phyloP scores from a whole-genome alignment of 2,888 invertebrate genomes.

The Apotomis betuletana region DNA sequence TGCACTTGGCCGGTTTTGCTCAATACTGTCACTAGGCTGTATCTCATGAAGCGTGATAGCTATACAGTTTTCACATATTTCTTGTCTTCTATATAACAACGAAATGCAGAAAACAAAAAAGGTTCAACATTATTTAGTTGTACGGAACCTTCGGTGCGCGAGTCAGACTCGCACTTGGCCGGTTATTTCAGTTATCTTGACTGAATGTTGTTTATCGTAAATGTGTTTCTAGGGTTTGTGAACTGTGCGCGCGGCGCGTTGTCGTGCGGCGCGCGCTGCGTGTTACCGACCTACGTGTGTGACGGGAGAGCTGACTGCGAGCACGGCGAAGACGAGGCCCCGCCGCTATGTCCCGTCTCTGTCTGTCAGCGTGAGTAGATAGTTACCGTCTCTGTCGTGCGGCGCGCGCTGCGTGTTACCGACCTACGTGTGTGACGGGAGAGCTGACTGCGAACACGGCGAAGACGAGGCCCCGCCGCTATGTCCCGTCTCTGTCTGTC shows the following conservation, averaged over 20 bases:
- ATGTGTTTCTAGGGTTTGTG: conserved; percentile 50
- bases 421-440: conserved; percentile 75
- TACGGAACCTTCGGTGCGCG: too few relatives aligned
- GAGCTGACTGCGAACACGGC: conserved; percentile 62
- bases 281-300: conserved; percentile 72
- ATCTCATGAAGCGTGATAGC: too few relatives aligned
- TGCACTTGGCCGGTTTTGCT: too few relatives aligned
- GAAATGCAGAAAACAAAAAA: too few relatives aligned
- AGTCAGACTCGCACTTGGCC: too few relatives aligned
- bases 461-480: conserved; percentile 68
- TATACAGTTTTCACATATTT: too few relatives aligned
- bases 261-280: conserved; percentile 71
- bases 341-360: conserved; percentile 56
- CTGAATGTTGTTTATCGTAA: too few relatives aligned
- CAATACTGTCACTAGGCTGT: too few relatives aligned
- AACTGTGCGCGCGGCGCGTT: conserved; percentile 70
- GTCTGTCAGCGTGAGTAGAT: conserved; percentile 69
- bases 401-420: conserved; percentile 71
- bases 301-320: conserved; percentile 72
- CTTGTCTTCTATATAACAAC: too few relatives aligned
- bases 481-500: conserved; percentile 62
- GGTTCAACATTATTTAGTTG: too few relatives aligned
- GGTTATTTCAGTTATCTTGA: too few relatives aligned
- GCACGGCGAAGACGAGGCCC: conserved; percentile 66
- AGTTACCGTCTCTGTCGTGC: too few relatives aligned